These are phyloP conservation scores for Tolmerus cingulatus DNA, from an alignment of 2,888 invertebrate genomes.

Conservation along the genomic window DNA sequence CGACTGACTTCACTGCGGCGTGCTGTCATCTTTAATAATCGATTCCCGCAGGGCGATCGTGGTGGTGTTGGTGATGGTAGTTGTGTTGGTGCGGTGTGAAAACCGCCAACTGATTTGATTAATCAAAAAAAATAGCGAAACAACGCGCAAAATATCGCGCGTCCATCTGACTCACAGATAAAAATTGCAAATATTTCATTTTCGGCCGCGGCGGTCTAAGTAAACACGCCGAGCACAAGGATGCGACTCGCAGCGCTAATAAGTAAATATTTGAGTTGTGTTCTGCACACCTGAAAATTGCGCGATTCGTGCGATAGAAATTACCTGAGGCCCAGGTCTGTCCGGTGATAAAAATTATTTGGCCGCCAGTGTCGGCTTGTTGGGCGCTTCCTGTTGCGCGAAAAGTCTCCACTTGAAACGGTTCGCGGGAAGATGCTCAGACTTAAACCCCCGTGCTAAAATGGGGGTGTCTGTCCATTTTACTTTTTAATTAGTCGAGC, in stretches of 20 bases:
- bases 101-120: background rate
- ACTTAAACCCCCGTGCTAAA: background rate
- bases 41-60: background rate
- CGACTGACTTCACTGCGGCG: background rate
- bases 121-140: background rate
- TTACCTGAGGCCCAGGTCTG: background rate
- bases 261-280: background rate
- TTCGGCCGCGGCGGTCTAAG: background rate
- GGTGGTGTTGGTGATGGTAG: background rate
- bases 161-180: background rate
- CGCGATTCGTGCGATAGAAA: background rate
- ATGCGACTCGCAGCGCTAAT: background rate
- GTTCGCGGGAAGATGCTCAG: background rate
- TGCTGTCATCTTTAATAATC: background rate
- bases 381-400: background rate
- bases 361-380: background rate
- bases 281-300: background rate
- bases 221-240: background rate
- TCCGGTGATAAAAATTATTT: background rate
- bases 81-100: background rate
- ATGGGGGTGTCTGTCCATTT: background rate
- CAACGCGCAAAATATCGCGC: background rate
- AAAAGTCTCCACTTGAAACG: background rate
- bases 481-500: background rate
- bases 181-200: background rate